Base-by-base conservation (phyloP, 2,113 vertebrate species). In the Ceyx cyanopectus region DNA sequence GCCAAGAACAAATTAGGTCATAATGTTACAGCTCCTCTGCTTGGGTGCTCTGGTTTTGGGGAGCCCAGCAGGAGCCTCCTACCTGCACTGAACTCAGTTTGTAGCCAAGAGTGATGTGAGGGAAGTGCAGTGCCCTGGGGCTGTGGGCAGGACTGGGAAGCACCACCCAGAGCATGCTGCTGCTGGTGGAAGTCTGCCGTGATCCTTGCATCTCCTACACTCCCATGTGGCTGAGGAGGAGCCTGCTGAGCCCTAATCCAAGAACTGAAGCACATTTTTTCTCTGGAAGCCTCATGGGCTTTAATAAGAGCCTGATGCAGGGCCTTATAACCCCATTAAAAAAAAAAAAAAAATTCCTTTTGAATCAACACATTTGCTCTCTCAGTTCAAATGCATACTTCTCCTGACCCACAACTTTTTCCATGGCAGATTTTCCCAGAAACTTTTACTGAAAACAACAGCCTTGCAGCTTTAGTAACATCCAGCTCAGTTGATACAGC, bases 71-170 rank as follows among this genome's bases (percentile, higher is more conserved):
- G 58, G 16, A 19, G 14, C 15, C n/a, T 92, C 43, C 26, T 81
- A 51, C 83, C 27, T 48, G 21, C 14, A 1, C 10, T 51, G 23
- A 51, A 24, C 50, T 51, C 50, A 14, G 24, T 4, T 24, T 51
- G 50, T 3, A n/a, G 34, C 14, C 32, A 40, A 5, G 40, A 80
- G 54, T 32, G 82, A 19, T 30, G 3, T 0, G 1, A 43, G 5
- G 14, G 14, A 17, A 53, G 2, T 1, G 14, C 2, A 0, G 29
- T 30, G 58, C 5, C 37, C 29, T 9, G 10, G 37, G 40, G 29
- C 1, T 57, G 17, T 2, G 5, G 24, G 21, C 60, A 77, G 46
- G n/a, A 22, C 20, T 0, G 0, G 30, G 10, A 5, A 58, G 23
- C 6, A 3, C 20, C 10, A 4, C 16, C 37, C 10, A 3, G 34